A percentile compares a stretch with the other conserved stretches of the same genome.
Evolutionary conservation across 2,797 vertebrate genomes (phyloP).

Genomic region (Psittacula derbiana): DNA sequence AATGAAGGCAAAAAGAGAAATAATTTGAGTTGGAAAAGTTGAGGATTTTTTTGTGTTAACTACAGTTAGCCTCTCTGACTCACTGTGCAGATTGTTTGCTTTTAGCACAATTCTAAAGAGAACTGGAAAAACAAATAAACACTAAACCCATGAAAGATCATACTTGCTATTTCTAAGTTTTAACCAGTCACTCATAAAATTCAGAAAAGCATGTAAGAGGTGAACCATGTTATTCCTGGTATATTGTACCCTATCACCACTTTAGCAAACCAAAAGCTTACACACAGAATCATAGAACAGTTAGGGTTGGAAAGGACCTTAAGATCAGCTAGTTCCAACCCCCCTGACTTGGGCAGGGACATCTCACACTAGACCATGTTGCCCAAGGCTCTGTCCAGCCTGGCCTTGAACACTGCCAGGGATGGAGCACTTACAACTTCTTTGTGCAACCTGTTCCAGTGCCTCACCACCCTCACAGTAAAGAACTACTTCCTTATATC

Average conservation of each 20-base stretch:
- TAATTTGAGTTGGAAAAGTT: not conserved
- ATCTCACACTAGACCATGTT: too few species aligned
- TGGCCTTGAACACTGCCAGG: too few species aligned
- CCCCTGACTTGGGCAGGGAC: too few species aligned
- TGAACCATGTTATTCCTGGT: not conserved
- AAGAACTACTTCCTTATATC: too few species aligned
- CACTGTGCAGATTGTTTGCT: not conserved
- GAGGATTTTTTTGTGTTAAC: not conserved
- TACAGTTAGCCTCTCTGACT: not conserved
- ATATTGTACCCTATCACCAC: not conserved
- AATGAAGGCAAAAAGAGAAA: not conserved
- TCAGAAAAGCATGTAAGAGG: not conserved
- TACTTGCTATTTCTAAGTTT: not conserved
- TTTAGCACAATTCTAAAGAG: not conserved
- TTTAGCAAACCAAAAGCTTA: not conserved
- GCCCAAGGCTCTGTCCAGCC: too few species aligned
- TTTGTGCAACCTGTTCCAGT: too few species aligned
- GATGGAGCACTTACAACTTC: too few species aligned
- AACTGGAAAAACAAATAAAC: conserved; percentile 9
- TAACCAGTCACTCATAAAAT: not conserved
- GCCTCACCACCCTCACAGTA: too few species aligned
- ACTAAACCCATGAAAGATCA: not conserved
- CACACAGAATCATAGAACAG: not conserved
- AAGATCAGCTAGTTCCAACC: too few species aligned
- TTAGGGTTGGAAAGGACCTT: too few species aligned